phyloP scores from a whole-genome alignment of 2,888 invertebrate genomes.

The Mythimna albipuncta region DNA sequence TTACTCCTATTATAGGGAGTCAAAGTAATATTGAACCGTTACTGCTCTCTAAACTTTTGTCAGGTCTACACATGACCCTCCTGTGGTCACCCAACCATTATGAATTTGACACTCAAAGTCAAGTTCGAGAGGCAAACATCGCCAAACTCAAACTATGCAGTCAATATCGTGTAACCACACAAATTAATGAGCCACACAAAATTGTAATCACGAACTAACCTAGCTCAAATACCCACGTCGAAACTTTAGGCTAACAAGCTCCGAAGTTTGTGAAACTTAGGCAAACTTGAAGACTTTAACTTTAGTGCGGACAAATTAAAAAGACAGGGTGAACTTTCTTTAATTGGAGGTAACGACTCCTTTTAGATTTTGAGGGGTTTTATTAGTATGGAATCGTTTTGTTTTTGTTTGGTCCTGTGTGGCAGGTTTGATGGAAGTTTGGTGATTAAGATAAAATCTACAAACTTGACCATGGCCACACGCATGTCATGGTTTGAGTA shows the following conservation, averaged over 20 bases:
- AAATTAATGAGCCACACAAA: constrained; percentile 58
- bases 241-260: constrained; percentile 58
- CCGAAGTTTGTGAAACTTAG: constrained; percentile 47
- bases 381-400: constrained; percentile 34
- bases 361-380: constrained; percentile 35
- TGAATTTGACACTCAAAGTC: constrained; percentile 42
- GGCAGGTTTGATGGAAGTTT: not conserved
- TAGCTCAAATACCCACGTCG: constrained; percentile 55
- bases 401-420: constrained; percentile 26
- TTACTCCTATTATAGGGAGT: not conserved
- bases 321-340: constrained; percentile 58
- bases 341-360: constrained; percentile 53
- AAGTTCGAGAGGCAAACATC: constrained; percentile 33
- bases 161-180: constrained; percentile 42
- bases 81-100: constrained; percentile 28
- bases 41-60: not conserved
- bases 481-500: no score
- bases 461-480: no score
- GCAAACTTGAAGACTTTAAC: constrained; percentile 44
- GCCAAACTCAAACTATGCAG: constrained; percentile 46
- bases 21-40: not conserved
- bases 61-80: not conserved
- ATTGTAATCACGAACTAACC: constrained; percentile 55
- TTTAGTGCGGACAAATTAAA: constrained; percentile 60
- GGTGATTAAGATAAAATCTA: not conserved